A percentile compares a stretch with the other conserved stretches of the same genome.
These are phyloP conservation scores for Plumapathes pennacea DNA, from an alignment of 92 coral and sea anemone genomes.

Conservation along the genomic window DNA sequence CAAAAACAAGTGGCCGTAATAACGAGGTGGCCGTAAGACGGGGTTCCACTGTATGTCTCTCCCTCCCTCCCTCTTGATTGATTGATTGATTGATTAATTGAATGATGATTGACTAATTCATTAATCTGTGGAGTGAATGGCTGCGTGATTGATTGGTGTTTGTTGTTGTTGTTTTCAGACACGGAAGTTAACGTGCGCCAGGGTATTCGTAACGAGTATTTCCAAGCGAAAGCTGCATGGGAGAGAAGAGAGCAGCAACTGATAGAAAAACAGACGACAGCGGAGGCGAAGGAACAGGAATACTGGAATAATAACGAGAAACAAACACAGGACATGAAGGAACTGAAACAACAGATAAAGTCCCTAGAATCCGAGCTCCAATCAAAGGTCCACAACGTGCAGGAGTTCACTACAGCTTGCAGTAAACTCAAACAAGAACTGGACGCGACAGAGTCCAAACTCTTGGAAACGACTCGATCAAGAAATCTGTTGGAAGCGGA, in stretches of 20 bases:
- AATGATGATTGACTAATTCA: too few relatives aligned
- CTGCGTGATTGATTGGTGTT: too few relatives aligned
- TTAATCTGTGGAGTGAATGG: too few relatives aligned
- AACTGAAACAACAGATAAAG: too few relatives aligned
- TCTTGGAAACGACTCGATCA: conserved; percentile 34
- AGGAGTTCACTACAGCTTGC: conserved; percentile 44
- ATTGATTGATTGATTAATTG: too few relatives aligned
- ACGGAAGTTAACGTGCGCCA: conserved; percentile 38
- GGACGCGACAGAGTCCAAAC: conserved; percentile 42
- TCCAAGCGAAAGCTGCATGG: conserved; percentile 29
- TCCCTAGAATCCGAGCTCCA: neutral
- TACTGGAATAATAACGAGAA: conserved; percentile 1
- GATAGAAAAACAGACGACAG: conserved; percentile 4
- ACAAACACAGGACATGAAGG: neutral
- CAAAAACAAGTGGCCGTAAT: too few relatives aligned
- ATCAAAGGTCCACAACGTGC: conserved; percentile 8
- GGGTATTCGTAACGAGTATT: conserved; percentile 1
- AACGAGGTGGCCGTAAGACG: too few relatives aligned
- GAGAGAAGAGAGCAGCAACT: neutral
- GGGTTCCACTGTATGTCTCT: too few relatives aligned
- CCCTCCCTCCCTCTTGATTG: too few relatives aligned
- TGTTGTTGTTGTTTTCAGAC: conserved; percentile 27
- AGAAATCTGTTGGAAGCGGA: conserved; percentile 40
- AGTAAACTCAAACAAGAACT: conserved; percentile 32
- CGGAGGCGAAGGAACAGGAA: conserved; percentile 9